Evolutionary conservation across 2,888 invertebrate genomes (phyloP).

Genomic region (Pachycephus smyrnensis): DNA sequence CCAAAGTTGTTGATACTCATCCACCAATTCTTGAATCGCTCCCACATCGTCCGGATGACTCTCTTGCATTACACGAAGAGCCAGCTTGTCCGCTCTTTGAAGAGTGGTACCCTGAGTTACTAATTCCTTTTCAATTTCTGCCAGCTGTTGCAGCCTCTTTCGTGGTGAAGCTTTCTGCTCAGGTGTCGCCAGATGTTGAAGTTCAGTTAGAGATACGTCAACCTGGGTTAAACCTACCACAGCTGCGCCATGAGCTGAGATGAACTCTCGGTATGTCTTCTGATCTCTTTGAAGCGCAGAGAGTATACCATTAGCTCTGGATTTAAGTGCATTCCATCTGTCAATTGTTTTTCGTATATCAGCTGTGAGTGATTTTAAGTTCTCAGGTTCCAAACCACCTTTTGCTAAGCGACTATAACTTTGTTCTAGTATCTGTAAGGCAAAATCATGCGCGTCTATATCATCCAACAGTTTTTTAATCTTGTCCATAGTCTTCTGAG

Average conservation of each 20-base stretch:
- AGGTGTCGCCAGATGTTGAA: conserved; percentile 73
- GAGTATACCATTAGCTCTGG: conserved; percentile 72
- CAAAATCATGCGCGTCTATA: conserved; percentile 70
- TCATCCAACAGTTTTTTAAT: conserved; percentile 71
- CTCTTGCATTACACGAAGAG: conserved; percentile 72
- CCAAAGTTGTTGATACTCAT: conserved; percentile 76
- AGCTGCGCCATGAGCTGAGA: conserved; percentile 78
- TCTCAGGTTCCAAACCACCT: conserved; percentile 78
- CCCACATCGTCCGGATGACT: conserved; percentile 70
- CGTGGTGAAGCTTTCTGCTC: conserved; percentile 66
- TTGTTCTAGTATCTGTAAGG: conserved; percentile 76
- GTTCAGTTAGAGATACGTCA: conserved; percentile 78
- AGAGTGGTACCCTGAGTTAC: conserved; percentile 69
- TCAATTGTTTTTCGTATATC: conserved; percentile 72
- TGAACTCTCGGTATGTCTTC: conserved; percentile 76
- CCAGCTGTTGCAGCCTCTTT: conserved; percentile 66
- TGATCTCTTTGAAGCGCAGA: conserved; percentile 72
- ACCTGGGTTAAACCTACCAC: conserved; percentile 79
- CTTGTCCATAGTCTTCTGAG: conserved; percentile 71
- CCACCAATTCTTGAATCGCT: conserved; percentile 72
- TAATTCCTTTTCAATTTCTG: conserved; percentile 72
- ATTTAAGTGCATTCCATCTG: conserved; percentile 76
- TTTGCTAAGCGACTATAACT: conserved; percentile 78
- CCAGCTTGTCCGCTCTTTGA: conserved; percentile 73
- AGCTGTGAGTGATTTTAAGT: conserved; percentile 74